phyloP scores from a whole-genome alignment of 2,797 vertebrate species.

The Xenentodon cancila region DNA sequence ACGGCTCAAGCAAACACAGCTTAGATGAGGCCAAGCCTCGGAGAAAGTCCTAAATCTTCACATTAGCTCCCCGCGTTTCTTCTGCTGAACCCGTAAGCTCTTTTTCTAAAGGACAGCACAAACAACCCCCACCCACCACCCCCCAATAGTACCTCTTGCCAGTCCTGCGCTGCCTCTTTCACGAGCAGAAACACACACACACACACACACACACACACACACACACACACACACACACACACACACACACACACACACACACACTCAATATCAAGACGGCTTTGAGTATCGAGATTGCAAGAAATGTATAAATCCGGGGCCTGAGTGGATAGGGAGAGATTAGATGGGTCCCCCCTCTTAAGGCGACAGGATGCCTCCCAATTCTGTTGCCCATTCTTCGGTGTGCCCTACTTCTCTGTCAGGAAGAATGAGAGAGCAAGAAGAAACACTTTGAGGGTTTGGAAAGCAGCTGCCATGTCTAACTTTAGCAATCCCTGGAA shows the following conservation, averaged over 20 bases:
- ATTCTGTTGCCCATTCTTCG: conserved; percentile 75
- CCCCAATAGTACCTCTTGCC: conserved; percentile 72
- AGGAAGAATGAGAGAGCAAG: conserved; percentile 64
- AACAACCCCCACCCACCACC: conserved; percentile 82
- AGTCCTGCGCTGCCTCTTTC: conserved; percentile 74
- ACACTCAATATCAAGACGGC: conserved; percentile 86
- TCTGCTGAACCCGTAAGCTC: conserved; percentile 95
- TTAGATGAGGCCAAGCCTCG: conserved; percentile 93
- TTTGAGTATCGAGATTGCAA: conserved; percentile 90
- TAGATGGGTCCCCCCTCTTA: conserved; percentile 84
- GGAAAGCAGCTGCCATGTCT: conserved; percentile 50
- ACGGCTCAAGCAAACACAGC: conserved; percentile 94
- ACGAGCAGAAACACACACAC: conserved; percentile 64
- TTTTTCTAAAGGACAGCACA: conserved; percentile 97
- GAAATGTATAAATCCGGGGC: conserved; percentile 86
- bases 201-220: conserved; percentile 53
- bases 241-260: conserved; percentile 59
- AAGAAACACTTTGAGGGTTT: conserved; percentile 51
- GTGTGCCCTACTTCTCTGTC: conserved; percentile 82
- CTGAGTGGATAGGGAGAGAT: conserved; percentile 87
- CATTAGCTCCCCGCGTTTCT: conserved; percentile 96
- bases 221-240: conserved; percentile 36
- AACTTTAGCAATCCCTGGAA: conserved; percentile 50
- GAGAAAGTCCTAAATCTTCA: conserved; percentile 98
- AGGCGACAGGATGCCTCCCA: conserved; percentile 83